Conservation (phyloP, 2,888 invertebrate genomes). For the Meliscaeva auricollis region DNA sequence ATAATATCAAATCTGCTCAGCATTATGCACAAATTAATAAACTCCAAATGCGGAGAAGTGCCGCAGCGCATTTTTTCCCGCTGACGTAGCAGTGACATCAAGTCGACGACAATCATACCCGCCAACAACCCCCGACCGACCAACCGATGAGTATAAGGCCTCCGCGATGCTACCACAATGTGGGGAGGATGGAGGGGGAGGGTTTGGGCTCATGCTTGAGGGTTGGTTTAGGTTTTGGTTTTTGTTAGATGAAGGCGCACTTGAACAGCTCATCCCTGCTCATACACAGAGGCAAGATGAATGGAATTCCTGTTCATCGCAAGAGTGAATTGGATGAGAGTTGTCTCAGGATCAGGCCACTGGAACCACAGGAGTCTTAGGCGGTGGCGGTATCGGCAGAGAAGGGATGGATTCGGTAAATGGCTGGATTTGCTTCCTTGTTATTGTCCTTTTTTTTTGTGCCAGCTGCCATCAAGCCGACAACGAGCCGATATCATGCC, state of each 20-base stretch:
- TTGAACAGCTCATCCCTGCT: conserved; percentile 70
- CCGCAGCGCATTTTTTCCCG: conserved; percentile 77
- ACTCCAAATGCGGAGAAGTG: conserved; percentile 77
- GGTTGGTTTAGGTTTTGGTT: conserved; percentile 36
- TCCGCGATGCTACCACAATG: background rate
- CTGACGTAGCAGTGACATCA: conserved; percentile 77
- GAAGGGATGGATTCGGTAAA: conserved; percentile 58
- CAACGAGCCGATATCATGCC: conserved; percentile 76
- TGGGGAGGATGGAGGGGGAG: background rate
- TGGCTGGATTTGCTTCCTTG: conserved; percentile 72
- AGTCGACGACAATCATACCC: conserved; percentile 76
- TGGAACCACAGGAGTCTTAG: conserved; percentile 15
- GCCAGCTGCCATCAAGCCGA: conserved; percentile 70
- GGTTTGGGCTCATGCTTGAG: conserved; percentile 24
- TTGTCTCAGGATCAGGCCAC: conserved; percentile 52
- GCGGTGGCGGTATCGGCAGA: background rate
- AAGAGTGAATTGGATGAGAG: conserved; percentile 66
- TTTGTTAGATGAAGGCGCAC: conserved; percentile 71
- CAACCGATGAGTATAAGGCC: background rate
- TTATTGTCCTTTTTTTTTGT: conserved; percentile 63
- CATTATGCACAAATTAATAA: conserved; percentile 78
- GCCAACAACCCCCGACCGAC: background rate
- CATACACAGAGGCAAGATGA: conserved; percentile 59
- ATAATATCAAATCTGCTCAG: conserved; percentile 77
- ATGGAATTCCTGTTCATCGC: conserved; percentile 73